Base-by-base conservation (phyloP, 2,113 vertebrate genomes). In the Phalacrocorax carbo region DNA sequence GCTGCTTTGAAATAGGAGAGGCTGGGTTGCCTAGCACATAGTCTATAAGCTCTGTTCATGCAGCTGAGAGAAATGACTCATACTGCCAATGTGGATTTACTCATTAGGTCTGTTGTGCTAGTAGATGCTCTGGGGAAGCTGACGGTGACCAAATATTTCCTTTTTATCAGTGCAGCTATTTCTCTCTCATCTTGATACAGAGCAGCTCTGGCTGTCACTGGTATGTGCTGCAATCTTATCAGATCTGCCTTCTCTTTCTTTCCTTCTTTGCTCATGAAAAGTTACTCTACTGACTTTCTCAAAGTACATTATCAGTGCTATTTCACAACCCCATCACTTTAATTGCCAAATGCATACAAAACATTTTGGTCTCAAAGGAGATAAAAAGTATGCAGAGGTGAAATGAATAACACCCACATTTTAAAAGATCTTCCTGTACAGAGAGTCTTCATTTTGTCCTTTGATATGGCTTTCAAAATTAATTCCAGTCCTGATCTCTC, bases 41-140 rank as follows among this genome's bases (percentile, higher is more conserved):
- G 49, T 86, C 94, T 93, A 93, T 86, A 85, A 92, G 90, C 54
- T 92, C 40, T 90, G 79, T 40, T 97, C 91, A 70, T 69, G 88
- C 55, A 95, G 89, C 86, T 97, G 92, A 97, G 97, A 98, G 96
- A 98, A 98, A 94, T 96, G 93, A 95, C 89, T 98, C 96, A 97
- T 34, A 8, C 51, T 92, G 93, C 95, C n/a, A 55, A 69, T 85
- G 84, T 95, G 91, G 93, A 95, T 96, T 98, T 98, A 97, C 97
- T 97, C 93, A 97, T 93, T 91, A 96, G 85, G 84, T 96, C 97
- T 97, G 95, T 88, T 95, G 62, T 96, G 91, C 49, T 88, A 51
- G 71, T 96, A 93, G 96, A 96, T 86, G 88, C 82, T 86, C 87
- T 94, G 85, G 91, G 96, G 94, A 96, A 97, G 95, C 91, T 97